Evolutionary conservation across 2,113 vertebrate genomes (phyloP).

Genomic region (Thalassarche chlororhynchos): DNA sequence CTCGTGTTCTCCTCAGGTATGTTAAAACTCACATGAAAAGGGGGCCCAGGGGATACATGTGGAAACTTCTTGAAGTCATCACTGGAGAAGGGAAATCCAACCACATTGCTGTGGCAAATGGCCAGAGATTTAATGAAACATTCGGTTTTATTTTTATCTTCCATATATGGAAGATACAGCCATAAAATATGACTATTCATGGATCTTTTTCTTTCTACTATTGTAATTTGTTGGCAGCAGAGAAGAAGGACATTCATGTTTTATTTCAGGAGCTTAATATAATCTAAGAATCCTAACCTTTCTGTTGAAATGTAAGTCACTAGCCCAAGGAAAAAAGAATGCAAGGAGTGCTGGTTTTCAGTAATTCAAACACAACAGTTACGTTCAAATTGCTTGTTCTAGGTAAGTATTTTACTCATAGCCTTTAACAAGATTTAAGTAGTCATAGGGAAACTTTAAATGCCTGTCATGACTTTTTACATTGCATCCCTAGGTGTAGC

Average conservation of each 20-base stretch:
- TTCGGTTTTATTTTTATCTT: background rate
- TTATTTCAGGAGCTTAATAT: background rate
- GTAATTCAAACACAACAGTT: background rate
- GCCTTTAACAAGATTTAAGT: background rate
- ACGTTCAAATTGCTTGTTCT: background rate
- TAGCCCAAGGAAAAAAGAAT: background rate
- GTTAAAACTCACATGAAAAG: background rate
- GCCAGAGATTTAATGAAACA: background rate
- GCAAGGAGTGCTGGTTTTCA: background rate
- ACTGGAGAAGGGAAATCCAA: background rate
- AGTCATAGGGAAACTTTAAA: background rate
- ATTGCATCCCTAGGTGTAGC: background rate
- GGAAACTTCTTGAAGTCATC: background rate
- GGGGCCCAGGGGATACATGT: no score
- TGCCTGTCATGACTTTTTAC: background rate
- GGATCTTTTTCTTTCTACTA: background rate
- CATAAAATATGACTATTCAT: background rate
- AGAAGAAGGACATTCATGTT: background rate
- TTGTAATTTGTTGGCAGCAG: background rate
- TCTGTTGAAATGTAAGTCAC: background rate
- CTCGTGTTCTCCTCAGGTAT: background rate
- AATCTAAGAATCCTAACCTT: background rate
- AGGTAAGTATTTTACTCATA: background rate
- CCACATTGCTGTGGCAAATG: background rate
- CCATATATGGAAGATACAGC: background rate